These are phyloP conservation scores for Sycobia sp. DNA, from an alignment of 1,140 invertebrate genomes.

Conservation along the genomic window DNA sequence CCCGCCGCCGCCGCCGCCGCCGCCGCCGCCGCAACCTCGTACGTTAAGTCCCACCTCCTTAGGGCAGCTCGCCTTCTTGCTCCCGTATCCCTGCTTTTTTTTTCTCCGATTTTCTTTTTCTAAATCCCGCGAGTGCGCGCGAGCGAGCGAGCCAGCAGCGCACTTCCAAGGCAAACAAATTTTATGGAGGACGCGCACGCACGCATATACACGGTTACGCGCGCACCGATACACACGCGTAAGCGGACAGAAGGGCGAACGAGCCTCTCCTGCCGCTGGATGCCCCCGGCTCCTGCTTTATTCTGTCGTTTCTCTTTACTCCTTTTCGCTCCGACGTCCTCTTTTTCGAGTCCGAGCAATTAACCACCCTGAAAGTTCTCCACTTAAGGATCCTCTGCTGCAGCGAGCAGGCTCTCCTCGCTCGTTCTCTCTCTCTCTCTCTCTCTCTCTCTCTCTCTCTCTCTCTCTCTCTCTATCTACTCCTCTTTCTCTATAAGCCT, in stretches of 20 bases:
- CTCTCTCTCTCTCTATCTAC: too few relatives aligned
- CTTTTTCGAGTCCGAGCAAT: constrained; percentile 45
- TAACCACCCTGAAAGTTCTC: constrained; percentile 44
- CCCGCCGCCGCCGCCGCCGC: constrained; percentile 12
- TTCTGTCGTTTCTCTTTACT: constrained; percentile 23
- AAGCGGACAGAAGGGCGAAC: too few relatives aligned
- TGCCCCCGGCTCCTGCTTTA: constrained; percentile 14
- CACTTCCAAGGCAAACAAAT: constrained; percentile 47
- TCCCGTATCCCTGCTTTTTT: constrained; percentile 13
- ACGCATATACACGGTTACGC: constrained; percentile 7
- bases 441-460: too few relatives aligned
- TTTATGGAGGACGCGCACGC: constrained; percentile 41
- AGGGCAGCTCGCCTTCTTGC: not conserved
- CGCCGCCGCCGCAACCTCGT: constrained; percentile 24
- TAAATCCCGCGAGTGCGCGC: constrained; percentile 37
- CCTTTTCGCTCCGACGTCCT: constrained; percentile 29
- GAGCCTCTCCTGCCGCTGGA: not conserved
- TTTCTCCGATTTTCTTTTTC: constrained; percentile 33
- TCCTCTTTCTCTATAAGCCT: not conserved
- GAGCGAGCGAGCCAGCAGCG: constrained; percentile 12
- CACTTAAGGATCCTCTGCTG: constrained; percentile 35
- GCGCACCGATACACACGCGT: too few relatives aligned
- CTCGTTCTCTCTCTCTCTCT: too few relatives aligned
- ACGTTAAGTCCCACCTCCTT: constrained; percentile 39
- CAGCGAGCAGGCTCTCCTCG: too few relatives aligned